Conservation (phyloP, 2,113 vertebrate genomes). For the Bagarius yarrelli region DNA sequence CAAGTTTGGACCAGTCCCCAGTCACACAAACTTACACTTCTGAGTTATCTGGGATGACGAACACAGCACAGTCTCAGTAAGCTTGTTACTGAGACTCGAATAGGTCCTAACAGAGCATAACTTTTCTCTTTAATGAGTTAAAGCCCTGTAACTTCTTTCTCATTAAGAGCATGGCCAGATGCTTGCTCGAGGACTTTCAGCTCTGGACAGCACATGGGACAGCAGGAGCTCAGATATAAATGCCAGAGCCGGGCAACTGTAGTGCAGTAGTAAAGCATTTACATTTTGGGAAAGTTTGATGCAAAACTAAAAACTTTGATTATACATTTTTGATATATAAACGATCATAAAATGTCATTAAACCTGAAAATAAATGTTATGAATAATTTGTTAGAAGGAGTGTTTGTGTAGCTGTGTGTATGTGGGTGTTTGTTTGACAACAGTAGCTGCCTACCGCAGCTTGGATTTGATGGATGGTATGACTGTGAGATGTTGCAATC, state of each 20-base stretch:
- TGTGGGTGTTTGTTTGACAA: not conserved
- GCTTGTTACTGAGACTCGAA: constrained; percentile 8
- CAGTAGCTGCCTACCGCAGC: not conserved
- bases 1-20: not conserved
- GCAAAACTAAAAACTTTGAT: not conserved
- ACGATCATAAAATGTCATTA: not conserved
- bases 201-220: constrained; percentile 18
- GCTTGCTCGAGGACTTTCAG: constrained; percentile 30
- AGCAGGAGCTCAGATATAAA: not conserved
- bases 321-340: not conserved
- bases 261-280: not conserved
- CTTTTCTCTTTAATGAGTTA: constrained; percentile 9
- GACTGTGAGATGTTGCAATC: constrained; percentile 35
- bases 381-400: not conserved
- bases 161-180: constrained; percentile 25
- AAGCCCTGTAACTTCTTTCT: constrained; percentile 21
- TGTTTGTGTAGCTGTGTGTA: constrained; percentile 1
- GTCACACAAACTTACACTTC: not conserved
- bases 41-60: not conserved
- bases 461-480: constrained; percentile 48
- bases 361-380: not conserved
- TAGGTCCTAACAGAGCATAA: constrained; percentile 11
- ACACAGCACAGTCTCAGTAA: not conserved
- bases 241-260: not conserved
- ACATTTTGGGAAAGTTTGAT: not conserved